phyloP scores from a whole-genome alignment of 2,113 vertebrate genomes.

The Lathamus discolor region DNA sequence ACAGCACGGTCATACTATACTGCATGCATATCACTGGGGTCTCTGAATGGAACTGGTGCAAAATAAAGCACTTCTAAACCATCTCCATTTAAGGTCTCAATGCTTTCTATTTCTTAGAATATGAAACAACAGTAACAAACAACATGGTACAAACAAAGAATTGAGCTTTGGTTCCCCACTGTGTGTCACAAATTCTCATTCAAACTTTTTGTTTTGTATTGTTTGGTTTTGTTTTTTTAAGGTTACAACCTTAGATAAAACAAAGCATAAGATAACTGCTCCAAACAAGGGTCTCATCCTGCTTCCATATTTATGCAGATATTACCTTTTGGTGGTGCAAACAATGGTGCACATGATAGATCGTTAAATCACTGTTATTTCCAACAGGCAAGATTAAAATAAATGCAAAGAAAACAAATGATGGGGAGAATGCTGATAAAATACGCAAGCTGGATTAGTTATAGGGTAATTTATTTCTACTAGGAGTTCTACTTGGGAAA shows the following conservation, averaged over 20 bases:
- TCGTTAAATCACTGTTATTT: constrained; percentile 16
- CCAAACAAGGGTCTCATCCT: neutral
- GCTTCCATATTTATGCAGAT: neutral
- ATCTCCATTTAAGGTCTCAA: neutral
- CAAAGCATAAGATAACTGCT: neutral
- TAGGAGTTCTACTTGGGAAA: constrained; percentile 61
- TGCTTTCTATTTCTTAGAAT: neutral
- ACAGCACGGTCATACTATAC: neutral
- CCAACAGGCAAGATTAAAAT: constrained; percentile 54
- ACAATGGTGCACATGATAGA: neutral
- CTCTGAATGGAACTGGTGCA: neutral
- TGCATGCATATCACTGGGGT: neutral
- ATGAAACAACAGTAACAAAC: neutral
- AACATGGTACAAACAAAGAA: neutral
- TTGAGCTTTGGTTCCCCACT: neutral
- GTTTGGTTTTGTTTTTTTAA: neutral
- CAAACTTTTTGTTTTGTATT: neutral
- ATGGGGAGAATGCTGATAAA: constrained; percentile 52
- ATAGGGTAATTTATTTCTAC: constrained; percentile 68
- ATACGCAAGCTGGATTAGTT: constrained; percentile 66
- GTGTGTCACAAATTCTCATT: neutral
- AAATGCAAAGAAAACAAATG: constrained; percentile 52
- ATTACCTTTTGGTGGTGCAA: neutral
- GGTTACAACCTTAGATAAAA: neutral
- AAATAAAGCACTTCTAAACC: neutral